Base-by-base conservation (phyloP, 2,888 invertebrate genomes). In the Sclerodermus sp. region DNA sequence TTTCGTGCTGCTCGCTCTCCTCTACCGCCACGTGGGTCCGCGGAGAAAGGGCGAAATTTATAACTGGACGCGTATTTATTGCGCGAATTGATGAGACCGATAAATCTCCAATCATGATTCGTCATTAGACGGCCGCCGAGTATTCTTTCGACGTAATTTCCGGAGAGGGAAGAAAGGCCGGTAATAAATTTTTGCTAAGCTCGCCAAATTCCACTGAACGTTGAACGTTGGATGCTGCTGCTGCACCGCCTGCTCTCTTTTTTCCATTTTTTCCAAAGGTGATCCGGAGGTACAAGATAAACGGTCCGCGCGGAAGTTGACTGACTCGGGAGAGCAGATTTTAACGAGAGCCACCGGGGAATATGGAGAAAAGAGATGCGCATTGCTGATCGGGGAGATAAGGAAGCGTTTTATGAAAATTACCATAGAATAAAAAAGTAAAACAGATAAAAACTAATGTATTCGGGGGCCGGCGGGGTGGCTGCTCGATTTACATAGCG, bases 361-460 rank as follows among this genome's bases (percentile, higher is more conserved):
- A 64, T 62, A 58, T 47, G 51, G 53, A 52, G 51, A 57, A 53
- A 42, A 46, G 53, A 48, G 50, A 46, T 46, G 45, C 40, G 45
- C 36, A 42, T 34, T n/a, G 34, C 34, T 34, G 13, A 53, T 53
- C 49, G 57, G 58, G 52, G 53, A 51, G 54, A 64, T 61, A 38
- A 45, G 52, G 56, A 32, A 50, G 41, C 51, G 64, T 67, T 72
- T 75, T 71, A 74, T 73, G 71, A 74, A 73, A 74, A 74, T 71
- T 70, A 73, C 65, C 66, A 52, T 55, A 54, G 64, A 62, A 69
- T 63, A 68, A 70, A 73, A 71, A 73, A 67, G 69, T 60, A 61
- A 69, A 69, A 70, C 67, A 68, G 66, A 76, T 74, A 73, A 73
- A 73, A 74, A 71, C 62, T 76, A 75, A 75, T 76, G 60, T 74